Percentiles rank a stretch among this genome's conserved stretches.
phyloP scores from a whole-genome alignment of 2,797 vertebrate species.

The Lutjanus argentimaculatus region DNA sequence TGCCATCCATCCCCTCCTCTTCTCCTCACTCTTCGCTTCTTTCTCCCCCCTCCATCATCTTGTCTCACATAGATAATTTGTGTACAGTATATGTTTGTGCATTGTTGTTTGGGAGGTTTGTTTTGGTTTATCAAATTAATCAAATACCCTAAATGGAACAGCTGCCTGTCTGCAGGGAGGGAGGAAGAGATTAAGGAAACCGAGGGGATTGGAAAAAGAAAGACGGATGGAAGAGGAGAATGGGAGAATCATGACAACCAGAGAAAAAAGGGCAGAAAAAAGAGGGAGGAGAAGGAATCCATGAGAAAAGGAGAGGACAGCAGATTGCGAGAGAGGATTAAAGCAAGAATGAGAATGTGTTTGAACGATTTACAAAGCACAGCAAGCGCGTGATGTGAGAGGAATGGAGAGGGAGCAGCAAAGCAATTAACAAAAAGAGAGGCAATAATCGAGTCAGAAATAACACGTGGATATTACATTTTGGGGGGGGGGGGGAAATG shows the following conservation, averaged over 20 bases:
- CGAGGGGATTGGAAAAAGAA: background rate
- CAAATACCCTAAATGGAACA: conserved; percentile 51
- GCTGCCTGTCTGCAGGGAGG: conserved; percentile 34
- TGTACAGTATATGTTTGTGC: conserved; percentile 9
- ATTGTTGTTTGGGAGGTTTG: conserved; percentile 16
- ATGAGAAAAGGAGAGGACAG: background rate
- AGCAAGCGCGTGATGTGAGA: conserved; percentile 2
- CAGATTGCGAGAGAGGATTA: conserved; percentile 28
- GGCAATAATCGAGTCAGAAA: conserved; percentile 32
- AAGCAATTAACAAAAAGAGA: conserved; percentile 51
- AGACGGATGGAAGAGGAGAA: background rate
- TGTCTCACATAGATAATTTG: conserved; percentile 6
- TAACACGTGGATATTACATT: conserved; percentile 44
- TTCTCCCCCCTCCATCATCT: background rate
- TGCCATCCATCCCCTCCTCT: conserved; percentile 20
- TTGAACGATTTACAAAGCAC: conserved; percentile 28
- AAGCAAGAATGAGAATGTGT: conserved; percentile 13
- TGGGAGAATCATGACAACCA: background rate
- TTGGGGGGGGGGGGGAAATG: background rate
- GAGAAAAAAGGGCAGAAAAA: background rate
- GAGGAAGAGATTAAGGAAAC: conserved; percentile 25
- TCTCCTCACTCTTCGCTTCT: background rate
- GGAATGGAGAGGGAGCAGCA: conserved; percentile 20
- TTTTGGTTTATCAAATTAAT: conserved; percentile 45
- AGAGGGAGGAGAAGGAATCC: background rate